phyloP scores from a whole-genome alignment of 2,797 vertebrate species.

The Lacerta agilis region DNA sequence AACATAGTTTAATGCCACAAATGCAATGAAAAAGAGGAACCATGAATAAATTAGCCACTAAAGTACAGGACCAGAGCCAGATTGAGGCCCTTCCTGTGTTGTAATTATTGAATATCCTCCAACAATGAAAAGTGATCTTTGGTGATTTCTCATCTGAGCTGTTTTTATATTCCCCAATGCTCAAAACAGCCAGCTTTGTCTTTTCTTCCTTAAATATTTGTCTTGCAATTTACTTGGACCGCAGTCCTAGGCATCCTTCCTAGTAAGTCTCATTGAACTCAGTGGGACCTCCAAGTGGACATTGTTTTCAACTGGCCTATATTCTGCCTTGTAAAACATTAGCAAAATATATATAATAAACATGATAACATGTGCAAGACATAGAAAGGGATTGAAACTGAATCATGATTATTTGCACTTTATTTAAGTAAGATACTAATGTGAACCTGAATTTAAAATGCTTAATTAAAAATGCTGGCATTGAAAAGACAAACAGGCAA shows the following conservation, averaged over 20 bases:
- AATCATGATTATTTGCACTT: slow-evolving; percentile 31
- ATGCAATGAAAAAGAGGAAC: neutral
- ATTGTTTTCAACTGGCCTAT: neutral
- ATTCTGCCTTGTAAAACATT: neutral
- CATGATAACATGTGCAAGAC: neutral
- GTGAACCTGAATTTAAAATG: neutral
- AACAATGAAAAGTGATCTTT: neutral
- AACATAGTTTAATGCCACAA: neutral
- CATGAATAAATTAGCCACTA: neutral
- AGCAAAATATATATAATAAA: neutral
- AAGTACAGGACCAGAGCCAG: neutral
- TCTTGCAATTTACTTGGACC: slow-evolving; percentile 7
- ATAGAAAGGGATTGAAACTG: slow-evolving; percentile 17
- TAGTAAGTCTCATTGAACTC: neutral
- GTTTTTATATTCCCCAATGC: neutral
- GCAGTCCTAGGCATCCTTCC: neutral
- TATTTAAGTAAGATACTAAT: neutral
- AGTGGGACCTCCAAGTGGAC: neutral
- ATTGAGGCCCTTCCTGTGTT: neutral
- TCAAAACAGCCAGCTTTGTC: neutral
- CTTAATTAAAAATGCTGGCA: neutral
- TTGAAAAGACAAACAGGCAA: neutral
- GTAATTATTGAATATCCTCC: neutral
- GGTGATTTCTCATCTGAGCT: neutral
- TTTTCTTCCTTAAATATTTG: neutral